phyloP scores from a whole-genome alignment of 2,113 vertebrate species.

The Coptodon bakossiorum region DNA sequence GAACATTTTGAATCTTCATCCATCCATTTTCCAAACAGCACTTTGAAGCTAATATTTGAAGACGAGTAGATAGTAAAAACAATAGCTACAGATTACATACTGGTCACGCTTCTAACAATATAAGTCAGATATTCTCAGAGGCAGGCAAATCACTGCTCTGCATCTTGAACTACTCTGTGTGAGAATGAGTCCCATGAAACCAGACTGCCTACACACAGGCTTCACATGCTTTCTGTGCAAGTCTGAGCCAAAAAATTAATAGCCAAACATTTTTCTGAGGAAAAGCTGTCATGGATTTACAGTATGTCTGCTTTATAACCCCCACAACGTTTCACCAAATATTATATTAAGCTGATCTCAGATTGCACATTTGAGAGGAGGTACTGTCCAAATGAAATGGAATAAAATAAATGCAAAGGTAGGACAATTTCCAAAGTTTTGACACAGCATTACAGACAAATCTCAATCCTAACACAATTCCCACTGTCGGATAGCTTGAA shows the following conservation, averaged over 20 bases:
- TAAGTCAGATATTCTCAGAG: constrained; percentile 9
- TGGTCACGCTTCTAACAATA: neutral
- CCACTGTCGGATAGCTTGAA: constrained; percentile 28
- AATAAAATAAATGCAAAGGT: constrained; percentile 30
- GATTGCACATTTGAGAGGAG: constrained; percentile 24
- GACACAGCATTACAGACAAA: constrained; percentile 34
- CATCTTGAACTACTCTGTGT: constrained; percentile 47
- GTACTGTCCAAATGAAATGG: constrained; percentile 11
- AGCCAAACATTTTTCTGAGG: constrained; percentile 39
- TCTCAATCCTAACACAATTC: constrained; percentile 33
- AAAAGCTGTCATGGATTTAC: constrained; percentile 23
- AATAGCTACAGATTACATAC: constrained; percentile 1
- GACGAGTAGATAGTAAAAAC: neutral
- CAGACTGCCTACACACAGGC: neutral
- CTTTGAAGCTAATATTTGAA: constrained; percentile 20
- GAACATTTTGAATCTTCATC: neutral
- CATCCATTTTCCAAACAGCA: neutral
- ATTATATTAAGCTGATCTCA: neutral
- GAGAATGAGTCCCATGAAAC: constrained; percentile 32
- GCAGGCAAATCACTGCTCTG: constrained; percentile 1
- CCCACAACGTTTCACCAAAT: constrained; percentile 20
- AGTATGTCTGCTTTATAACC: neutral
- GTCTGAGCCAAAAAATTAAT: constrained; percentile 30
- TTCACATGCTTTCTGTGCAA: constrained; percentile 14
- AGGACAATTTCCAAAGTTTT: constrained; percentile 28